Conservation (phyloP, 2,113 vertebrate species). For the Myrmecophaga tridactyla region DNA sequence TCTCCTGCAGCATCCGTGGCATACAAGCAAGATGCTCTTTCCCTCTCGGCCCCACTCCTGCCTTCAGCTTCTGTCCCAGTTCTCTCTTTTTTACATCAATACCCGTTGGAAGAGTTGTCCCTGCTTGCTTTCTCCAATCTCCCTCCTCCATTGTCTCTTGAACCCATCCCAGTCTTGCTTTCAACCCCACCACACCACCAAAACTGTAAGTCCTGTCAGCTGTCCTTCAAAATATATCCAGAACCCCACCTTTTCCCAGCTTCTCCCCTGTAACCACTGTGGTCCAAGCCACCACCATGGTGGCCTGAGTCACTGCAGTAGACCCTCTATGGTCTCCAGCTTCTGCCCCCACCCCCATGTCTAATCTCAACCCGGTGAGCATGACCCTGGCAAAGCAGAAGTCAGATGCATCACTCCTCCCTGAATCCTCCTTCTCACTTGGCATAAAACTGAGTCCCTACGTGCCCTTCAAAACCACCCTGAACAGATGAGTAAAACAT, state of each 20-base stretch:
- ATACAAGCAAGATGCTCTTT: not conserved
- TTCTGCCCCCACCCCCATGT: too few relatives aligned
- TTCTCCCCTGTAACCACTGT: not conserved
- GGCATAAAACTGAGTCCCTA: not conserved
- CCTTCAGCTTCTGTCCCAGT: not conserved
- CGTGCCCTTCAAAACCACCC: not conserved
- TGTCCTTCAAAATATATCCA: not conserved
- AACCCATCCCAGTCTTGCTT: not conserved
- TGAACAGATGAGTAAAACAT: too few relatives aligned
- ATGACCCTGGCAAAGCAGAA: not conserved
- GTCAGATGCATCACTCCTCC: not conserved
- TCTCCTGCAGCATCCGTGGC: not conserved
- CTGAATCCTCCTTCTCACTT: not conserved
- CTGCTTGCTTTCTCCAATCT: not conserved
- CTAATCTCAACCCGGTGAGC: not conserved
- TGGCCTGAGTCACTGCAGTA: not conserved
- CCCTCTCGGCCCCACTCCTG: not conserved
- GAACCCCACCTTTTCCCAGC: not conserved
- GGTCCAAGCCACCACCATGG: too few relatives aligned
- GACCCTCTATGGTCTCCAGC: not conserved
- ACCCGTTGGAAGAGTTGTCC: not conserved
- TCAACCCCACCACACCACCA: not conserved
- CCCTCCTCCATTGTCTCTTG: not conserved
- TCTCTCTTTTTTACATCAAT: not conserved
- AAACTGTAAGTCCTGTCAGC: not conserved